These are phyloP conservation scores for Crotophaga sulcirostris DNA, from an alignment of 2,113 vertebrate genomes.

Conservation along the genomic window DNA sequence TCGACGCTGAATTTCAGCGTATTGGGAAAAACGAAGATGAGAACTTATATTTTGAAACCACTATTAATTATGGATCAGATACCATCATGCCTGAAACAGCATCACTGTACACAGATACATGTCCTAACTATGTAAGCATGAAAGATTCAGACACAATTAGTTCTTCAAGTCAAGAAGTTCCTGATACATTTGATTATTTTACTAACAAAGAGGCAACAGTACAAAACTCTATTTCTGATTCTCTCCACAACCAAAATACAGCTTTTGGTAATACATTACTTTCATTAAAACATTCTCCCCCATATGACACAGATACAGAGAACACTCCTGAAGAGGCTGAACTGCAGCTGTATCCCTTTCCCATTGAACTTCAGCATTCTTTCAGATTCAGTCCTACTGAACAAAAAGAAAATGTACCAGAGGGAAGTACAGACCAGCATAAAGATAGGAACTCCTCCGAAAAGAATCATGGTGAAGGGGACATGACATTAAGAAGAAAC, in stretches of 20 bases:
- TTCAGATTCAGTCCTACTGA: not conserved
- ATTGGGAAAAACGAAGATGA: not conserved
- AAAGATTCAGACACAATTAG: not conserved
- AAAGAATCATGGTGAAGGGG: not conserved
- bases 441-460: not conserved
- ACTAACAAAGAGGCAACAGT: not conserved
- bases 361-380: not conserved
- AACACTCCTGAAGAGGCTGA: not conserved
- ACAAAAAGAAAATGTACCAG: not conserved
- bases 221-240: not conserved
- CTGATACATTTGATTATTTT: not conserved
- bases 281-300: not conserved
- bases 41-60: not conserved
- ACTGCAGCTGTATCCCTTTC: not conserved
- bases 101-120: not conserved
- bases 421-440: not conserved
- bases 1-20: not conserved
- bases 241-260: not conserved
- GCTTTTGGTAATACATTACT: not conserved
- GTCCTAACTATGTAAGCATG: fast-evolving
- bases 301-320: not conserved
- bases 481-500: not conserved
- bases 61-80: not conserved
- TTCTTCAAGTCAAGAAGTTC: not conserved
- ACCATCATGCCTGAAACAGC: not conserved